Conservation (phyloP, 2,113 vertebrate species). For the Himantopus leucocephalus region DNA sequence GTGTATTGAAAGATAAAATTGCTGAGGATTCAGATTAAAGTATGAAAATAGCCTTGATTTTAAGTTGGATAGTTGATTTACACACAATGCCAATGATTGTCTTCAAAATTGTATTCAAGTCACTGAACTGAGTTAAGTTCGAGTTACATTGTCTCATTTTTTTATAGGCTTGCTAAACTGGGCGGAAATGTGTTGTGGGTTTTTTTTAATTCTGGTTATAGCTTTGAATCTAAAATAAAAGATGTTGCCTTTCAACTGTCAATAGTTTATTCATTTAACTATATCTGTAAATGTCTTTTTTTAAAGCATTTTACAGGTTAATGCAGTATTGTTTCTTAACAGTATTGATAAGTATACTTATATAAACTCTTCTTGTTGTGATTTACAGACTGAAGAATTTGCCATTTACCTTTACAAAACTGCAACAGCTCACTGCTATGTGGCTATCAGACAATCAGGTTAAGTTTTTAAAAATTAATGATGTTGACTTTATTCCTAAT, state of each 20-base stretch:
- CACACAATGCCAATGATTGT: neutral
- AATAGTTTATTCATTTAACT: neutral
- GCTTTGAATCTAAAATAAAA: neutral
- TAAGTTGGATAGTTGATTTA: neutral
- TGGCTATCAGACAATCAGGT: constrained; percentile 98
- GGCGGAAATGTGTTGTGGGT: neutral
- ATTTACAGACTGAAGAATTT: constrained; percentile 86
- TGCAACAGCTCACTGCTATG: constrained; percentile 92
- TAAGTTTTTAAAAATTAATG: neutral
- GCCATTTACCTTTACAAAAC: constrained; percentile 91
- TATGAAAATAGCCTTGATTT: neutral
- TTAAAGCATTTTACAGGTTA: neutral
- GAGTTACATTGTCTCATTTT: neutral
- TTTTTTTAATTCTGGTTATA: neutral
- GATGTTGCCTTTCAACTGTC: neutral
- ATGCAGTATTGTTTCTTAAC: neutral
- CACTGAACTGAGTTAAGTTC: neutral
- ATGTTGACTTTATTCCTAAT: neutral
- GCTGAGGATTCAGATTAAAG: neutral
- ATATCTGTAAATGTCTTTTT: neutral
- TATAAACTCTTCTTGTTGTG: constrained; percentile 5
- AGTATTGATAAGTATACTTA: neutral
- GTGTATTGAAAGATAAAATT: neutral
- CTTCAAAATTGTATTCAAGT: neutral
- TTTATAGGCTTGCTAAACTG: neutral